phyloP scores from a whole-genome alignment of 2,797 vertebrate genomes.

The Takifugu ocellatus region DNA sequence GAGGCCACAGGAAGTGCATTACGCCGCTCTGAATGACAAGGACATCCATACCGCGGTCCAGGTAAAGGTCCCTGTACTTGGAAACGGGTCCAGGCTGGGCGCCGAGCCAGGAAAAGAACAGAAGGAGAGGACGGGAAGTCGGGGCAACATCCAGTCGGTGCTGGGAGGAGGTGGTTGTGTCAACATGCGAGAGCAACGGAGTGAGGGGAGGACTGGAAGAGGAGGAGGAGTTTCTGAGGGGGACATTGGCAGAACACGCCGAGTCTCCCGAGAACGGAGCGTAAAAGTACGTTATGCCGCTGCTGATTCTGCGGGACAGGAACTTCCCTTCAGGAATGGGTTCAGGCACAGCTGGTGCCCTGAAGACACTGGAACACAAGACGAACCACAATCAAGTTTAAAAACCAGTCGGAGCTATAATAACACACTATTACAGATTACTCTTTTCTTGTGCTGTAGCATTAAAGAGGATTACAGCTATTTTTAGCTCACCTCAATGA shows the following conservation, averaged over 20 bases:
- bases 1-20: conserved; percentile 72
- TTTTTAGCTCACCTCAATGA: neutral
- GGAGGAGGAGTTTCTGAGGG: neutral
- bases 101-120: conserved; percentile 77
- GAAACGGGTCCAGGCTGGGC: conserved; percentile 48
- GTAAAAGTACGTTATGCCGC: conserved; percentile 55
- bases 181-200: conserved; percentile 11
- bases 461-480: neutral
- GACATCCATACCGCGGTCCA: conserved; percentile 63
- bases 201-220: conserved; percentile 1
- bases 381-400: neutral
- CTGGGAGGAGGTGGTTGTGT: conserved; percentile 1
- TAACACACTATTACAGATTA: neutral
- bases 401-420: neutral
- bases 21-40: conserved; percentile 67
- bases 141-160: neutral
- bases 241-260: neutral
- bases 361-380: conserved; percentile 35
- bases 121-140: conserved; percentile 52
- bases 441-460: neutral
- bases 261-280: neutral
- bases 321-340: conserved; percentile 10
- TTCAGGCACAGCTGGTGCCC: neutral
- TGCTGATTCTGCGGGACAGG: conserved; percentile 33
- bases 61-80: conserved; percentile 73